phyloP scores from a whole-genome alignment of 2,113 vertebrate species.

The Aptenodytes patagonicus region DNA sequence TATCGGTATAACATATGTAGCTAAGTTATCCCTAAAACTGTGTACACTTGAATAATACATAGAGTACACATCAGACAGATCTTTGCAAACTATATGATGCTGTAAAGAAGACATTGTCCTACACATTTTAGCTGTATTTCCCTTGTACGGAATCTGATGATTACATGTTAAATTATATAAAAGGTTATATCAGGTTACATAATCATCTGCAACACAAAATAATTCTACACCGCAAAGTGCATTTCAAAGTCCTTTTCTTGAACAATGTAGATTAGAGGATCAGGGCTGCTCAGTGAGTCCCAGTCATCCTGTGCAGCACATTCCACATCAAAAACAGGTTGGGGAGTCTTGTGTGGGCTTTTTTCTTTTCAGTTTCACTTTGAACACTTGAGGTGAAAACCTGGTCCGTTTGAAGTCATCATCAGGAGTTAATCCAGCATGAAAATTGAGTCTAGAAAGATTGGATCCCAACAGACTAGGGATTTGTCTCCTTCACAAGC shows the following conservation, averaged over 20 bases:
- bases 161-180: neutral
- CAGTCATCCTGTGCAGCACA: neutral
- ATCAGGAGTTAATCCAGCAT: constrained; percentile 59
- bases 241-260: constrained; percentile 45
- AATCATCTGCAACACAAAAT: constrained; percentile 14
- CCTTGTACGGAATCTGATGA: neutral
- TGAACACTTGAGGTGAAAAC: constrained; percentile 61
- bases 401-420: constrained; percentile 59
- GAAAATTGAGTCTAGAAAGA: constrained; percentile 44
- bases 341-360: constrained; percentile 37
- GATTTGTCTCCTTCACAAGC: constrained; percentile 34
- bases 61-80: neutral
- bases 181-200: neutral
- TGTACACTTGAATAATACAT: neutral
- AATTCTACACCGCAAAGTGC: constrained; percentile 9
- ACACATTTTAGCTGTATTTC: neutral
- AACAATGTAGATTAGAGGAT: constrained; percentile 46
- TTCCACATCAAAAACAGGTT: constrained; percentile 60
- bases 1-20: neutral
- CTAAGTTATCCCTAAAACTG: neutral
- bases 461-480: constrained; percentile 41
- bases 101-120: neutral
- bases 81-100: neutral
- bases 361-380: constrained; percentile 43
- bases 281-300: constrained; percentile 8